Evolutionary conservation across 2,797 vertebrate genomes (phyloP), one percentile per base, ranked within the genome.

Genomic region (Clarias laeviceps): DNA sequence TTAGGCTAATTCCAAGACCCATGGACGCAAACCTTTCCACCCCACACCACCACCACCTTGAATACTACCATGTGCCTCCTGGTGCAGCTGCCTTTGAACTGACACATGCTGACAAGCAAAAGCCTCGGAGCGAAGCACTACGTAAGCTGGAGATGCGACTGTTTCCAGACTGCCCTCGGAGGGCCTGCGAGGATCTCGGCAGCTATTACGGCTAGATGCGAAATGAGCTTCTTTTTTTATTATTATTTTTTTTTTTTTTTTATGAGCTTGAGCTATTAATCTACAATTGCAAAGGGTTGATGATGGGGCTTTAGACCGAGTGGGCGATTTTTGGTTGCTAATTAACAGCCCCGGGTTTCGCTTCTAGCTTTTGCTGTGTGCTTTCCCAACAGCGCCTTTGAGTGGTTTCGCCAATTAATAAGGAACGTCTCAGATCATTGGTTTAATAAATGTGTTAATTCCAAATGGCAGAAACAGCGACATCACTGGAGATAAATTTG

Each of bases 361-460:
- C 92, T 92, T 91, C 91, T 82, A 54, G 82, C 88, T 88, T 89
- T 87, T 54, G 87, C 79, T 80, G 87, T 88, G 82, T 80, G 88
- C 87, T 77, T 83, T 90, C 88, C 88, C 72, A 88, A 82, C 90
- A 88, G 82, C 87, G 89, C 89, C 85, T 87, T 92, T 88, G 90
- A 91, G 92, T 90, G 77, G 88, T 90, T 91, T 85, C 87, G 86
- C 89, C 90, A 91, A 87, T 91, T 91, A 93, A 93, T 94, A 93
- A 92, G 91, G 87, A 89, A 90, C 90, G 92, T 94, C 92, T 93
- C 91, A 92, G 92, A 91, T 93, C 90, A 80, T 88, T 90, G 92
- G 91, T 94, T 95, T 94, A 95, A 95, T 94, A 94, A 94, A 94
- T 94, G 93, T 92, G 93, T 94, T 95, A 93, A 95, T 94, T 94